Evolutionary conservation across 1,140 invertebrate genomes (phyloP).

Genomic region (Saccostrea cuccullata): DNA sequence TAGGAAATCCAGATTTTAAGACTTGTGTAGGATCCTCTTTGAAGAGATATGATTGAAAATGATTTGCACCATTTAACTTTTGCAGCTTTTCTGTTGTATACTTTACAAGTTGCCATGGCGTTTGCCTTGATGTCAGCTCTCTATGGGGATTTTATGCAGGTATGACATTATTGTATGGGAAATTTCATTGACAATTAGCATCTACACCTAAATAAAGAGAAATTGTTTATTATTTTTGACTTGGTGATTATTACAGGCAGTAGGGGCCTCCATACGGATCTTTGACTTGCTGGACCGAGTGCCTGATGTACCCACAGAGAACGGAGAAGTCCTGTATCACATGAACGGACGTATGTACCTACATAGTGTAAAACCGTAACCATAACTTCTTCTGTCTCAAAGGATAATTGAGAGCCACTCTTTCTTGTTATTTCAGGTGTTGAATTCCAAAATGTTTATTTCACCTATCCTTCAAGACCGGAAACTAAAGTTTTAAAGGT

Average conservation of each 20-base stretch:
- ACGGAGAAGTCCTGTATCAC: slow-evolving; percentile 55
- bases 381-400: too few species aligned
- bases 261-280: slow-evolving; percentile 76
- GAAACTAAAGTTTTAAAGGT: slow-evolving; percentile 81
- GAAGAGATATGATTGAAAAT: too few species aligned
- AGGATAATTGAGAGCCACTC: too few species aligned
- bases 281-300: slow-evolving; percentile 74
- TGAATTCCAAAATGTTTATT: slow-evolving; percentile 76
- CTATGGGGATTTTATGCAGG: slow-evolving; percentile 79
- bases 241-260: slow-evolving; percentile 66
- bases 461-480: slow-evolving; percentile 79
- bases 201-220: too few species aligned
- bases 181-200: too few species aligned
- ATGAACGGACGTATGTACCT: slow-evolving; percentile 66
- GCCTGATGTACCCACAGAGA: slow-evolving; percentile 67
- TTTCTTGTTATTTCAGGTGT: slow-evolving; percentile 68
- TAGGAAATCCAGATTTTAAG: too few species aligned
- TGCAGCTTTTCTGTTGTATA: slow-evolving; percentile 77
- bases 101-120: slow-evolving; percentile 75
- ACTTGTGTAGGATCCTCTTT: too few species aligned
- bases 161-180: slow-evolving; percentile 45
- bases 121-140: slow-evolving; percentile 76
- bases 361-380: background rate
- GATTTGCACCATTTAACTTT: slow-evolving; percentile 15
- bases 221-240: too few species aligned